Conservation (phyloP, 2,888 invertebrate species). For the Cerceris rybyensis region DNA sequence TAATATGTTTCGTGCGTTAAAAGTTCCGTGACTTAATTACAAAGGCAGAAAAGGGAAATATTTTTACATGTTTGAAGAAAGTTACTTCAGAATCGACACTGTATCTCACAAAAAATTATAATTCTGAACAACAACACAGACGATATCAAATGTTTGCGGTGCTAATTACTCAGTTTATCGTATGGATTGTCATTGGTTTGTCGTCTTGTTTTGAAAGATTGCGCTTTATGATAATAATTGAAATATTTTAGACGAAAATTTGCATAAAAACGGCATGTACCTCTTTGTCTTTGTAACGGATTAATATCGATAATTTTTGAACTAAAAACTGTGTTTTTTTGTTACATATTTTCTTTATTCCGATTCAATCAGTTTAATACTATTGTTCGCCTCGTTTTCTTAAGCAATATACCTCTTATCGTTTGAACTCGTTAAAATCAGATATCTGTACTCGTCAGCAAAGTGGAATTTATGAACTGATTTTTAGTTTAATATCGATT, state of each 20-base stretch:
- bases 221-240: constrained; percentile 24
- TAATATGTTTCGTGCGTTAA: neutral
- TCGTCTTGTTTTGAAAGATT: constrained; percentile 48
- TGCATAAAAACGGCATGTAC: too few relatives aligned
- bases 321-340: too few relatives aligned
- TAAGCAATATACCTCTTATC: too few relatives aligned
- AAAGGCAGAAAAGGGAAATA: neutral
- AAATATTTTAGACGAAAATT: neutral
- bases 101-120: constrained; percentile 21
- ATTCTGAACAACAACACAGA: constrained; percentile 14
- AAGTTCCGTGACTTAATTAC: neutral
- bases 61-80: neutral
- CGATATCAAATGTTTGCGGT: constrained; percentile 46
- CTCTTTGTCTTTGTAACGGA: too few relatives aligned
- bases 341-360: too few relatives aligned
- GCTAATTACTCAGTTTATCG: constrained; percentile 21
- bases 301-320: too few relatives aligned
- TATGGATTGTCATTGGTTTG: neutral
- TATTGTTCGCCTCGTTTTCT: too few relatives aligned
- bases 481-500: too few relatives aligned
- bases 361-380: too few relatives aligned
- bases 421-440: too few relatives aligned
- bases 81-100: neutral
- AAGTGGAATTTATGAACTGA: too few relatives aligned
- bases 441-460: too few relatives aligned